Base-by-base conservation (phyloP, 2,797 vertebrate species). In the Ammospiza maritima region DNA sequence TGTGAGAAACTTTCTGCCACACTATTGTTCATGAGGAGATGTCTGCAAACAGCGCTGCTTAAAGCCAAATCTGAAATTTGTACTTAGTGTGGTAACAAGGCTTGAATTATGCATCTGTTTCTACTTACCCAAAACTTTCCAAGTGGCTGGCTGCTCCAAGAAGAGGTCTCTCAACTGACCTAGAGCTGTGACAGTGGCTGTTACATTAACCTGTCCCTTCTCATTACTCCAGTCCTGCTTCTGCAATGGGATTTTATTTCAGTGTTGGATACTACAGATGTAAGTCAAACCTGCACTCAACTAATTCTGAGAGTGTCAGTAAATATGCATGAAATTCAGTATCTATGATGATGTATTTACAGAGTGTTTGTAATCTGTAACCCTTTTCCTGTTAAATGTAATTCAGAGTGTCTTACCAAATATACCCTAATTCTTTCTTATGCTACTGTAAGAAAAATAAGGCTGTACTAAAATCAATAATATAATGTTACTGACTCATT, bases 401-500 rank as follows among this genome's bases (percentile, higher is more conserved):
- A 36, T 61, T 94, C 71, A 87, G 34, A 65, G 8, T 16, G 47
- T 85, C 30, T 61, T 27, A 60, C 30, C 50, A 17, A 48, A n/a
- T 51, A 29, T 53, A 26, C 32, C 30, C 50, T 72, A 83, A 83
- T 85, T 97, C 76, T 93, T 95, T 45, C 32, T 85, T 91, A 64
- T 51, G 30, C 34, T 82, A 83, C 48, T 82, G 58, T 45, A 69
- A 93, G 30, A 50, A 71, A 77, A 61, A 85, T 86, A 91, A 88
- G 25, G 6, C 61, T 77, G 23, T 48, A 29, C 22, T 84, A 72
- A 85, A 91, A 92, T 93, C 69, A 93, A 84, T 92, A 92, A 91
- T 47, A 53, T 86, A 92, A 70, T 38, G 32, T 88, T 96, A 79
- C 76, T 87, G 36, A 94, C 45, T 82, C 47, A 58, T 88, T 96